Evolutionary conservation across 1,140 invertebrate species (phyloP), one percentile per base, ranked within the genome.

Genomic region (Diorhabda sublineata): DNA sequence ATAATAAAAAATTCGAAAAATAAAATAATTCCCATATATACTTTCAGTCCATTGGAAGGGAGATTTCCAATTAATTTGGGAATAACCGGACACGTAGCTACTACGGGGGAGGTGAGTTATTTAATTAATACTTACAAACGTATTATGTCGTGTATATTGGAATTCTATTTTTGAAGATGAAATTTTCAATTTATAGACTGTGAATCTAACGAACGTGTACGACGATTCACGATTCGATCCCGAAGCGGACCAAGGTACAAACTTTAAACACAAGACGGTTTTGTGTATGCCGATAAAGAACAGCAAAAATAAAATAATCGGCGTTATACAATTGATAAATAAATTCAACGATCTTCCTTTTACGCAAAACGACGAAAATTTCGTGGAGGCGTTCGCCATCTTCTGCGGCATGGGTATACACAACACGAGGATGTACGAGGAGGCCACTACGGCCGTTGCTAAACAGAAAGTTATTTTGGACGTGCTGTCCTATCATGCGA

Each of bases 331-430:
- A 82, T 83, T 97, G 58, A 89, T 97, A 56, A 97, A 98, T 82
- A 97, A 98, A 85, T 92, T 96, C 79, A 91, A 96, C 82, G 91
- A 91, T 67, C 83, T 94, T 62, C 86, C 90, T 9, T 96, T 96
- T 77, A 94, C 93, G 58, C 93, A 93, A 81, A 96, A 95, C 81
- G 94, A 96, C 77, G 94, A 96, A 79, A 95, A 95, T 80, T 94
- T 95, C 77, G 92, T 96, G 60, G 93, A 98, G 66, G 95, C 96
- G 1, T 98, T 98, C 83, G 94, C 95, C 66, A 97, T 98, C 75
- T 98, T 98, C 83, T 97, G 95, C 83, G 96, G 96, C 42, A 96
- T 98, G 93, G 96, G 96, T 44, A 97, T 98, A 66, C 92, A 96
- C 83, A 98, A 98, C 81, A 97, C 95, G 58, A 92, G 96, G 78